Base-by-base conservation (phyloP, 2,888 invertebrate species). In the Troglohyphantes excavatus region DNA sequence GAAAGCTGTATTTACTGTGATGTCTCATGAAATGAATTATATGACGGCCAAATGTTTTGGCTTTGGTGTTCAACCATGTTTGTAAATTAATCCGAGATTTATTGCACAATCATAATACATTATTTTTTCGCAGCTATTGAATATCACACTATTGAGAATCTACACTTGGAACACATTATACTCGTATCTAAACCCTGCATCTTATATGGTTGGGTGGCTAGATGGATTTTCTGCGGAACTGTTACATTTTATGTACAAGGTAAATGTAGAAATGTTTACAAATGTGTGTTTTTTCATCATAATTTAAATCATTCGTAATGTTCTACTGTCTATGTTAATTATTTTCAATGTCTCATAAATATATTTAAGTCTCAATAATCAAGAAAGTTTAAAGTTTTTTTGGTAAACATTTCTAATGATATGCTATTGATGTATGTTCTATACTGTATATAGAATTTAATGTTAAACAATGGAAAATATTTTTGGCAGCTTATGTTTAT, bases 1-100 rank as follows among this genome's bases (percentile, higher is more conserved):
- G 88, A 88, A 88, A 88, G 88, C 88, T 76, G 75, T 82, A 43
- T 82, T 79, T 59, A 88, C 82, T 88, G 88, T 88, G 88, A 88
- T 88, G 81, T 82, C 75, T 88, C 88, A 88, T 88, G 76, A 65
- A 72, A 72, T 75, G 82, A 82, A 82, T 27, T 79, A 70, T 86
- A 29, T 65, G 65, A 63, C 61, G 23, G 82, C 82, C 88, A 82
- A n/a, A 26, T 68, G 23, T 23, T 39, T 88, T 88, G 88, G 82
- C 81, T 88, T 76, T 63, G 82, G 75, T 82, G 82, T 88, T 88
- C 88, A 88, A 67, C 82, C 88, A 88, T 82, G 67, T 82, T 88
- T 88, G 75, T 88, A 88, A 88, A 82, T 76, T 88, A 65, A 33
- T 68, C 46, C 67, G 72, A 82, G 75, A 43, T 88, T 88, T 81